A percentile compares a stretch with the other conserved stretches of the same genome.
phyloP scores from a whole-genome alignment of 2,113 vertebrate genomes.

The Elephas maximus region DNA sequence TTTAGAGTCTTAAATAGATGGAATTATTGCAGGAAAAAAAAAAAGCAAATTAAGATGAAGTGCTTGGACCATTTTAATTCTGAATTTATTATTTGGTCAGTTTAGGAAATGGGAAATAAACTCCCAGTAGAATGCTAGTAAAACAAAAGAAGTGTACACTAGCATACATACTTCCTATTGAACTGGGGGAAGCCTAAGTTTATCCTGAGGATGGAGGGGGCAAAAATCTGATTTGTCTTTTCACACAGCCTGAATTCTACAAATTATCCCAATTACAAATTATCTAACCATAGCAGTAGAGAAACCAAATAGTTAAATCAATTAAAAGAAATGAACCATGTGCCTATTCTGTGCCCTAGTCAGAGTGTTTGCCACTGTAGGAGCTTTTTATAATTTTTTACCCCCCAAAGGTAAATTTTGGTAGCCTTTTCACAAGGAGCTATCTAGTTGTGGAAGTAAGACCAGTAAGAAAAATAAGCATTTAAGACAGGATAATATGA shows the following conservation, averaged over 20 bases:
- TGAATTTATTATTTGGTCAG: conserved; percentile 74
- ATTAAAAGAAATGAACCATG: neutral
- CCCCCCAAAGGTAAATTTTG: neutral
- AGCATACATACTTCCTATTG: neutral
- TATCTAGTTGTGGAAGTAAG: conserved; percentile 12
- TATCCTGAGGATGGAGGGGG: neutral
- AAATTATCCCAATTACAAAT: neutral
- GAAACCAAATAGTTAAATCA: neutral
- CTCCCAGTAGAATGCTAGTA: neutral
- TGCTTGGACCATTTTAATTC: conserved; percentile 69
- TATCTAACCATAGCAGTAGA: neutral
- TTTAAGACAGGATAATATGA: neutral
- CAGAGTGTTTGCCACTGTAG: neutral
- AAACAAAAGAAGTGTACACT: conserved; percentile 37
- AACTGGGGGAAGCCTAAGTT: neutral
- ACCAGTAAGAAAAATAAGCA: neutral
- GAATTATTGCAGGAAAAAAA: conserved; percentile 70
- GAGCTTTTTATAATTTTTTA: neutral
- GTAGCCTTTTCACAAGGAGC: neutral
- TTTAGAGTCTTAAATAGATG: conserved; percentile 73
- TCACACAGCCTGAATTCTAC: neutral
- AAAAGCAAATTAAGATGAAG: conserved; percentile 81
- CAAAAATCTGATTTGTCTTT: neutral
- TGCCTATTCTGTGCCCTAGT: neutral
- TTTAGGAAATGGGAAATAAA: conserved; percentile 68